These are phyloP conservation scores for Anolis carolinensis DNA, from an alignment of 2,113 vertebrate genomes.

Conservation along the genomic window DNA sequence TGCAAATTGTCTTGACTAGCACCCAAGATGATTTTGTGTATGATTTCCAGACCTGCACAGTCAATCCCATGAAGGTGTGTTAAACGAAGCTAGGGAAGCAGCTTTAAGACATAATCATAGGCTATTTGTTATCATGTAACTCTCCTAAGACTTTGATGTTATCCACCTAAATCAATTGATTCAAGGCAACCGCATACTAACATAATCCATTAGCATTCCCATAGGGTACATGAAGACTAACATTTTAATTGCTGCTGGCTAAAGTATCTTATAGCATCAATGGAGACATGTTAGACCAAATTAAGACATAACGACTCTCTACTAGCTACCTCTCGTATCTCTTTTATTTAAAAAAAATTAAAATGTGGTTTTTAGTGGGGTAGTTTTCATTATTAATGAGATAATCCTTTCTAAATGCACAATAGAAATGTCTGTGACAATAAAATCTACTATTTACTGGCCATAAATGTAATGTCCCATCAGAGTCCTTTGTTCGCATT, in stretches of 20 bases:
- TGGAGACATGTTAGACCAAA: slow-evolving; percentile 41
- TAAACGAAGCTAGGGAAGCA: background rate
- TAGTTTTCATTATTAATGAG: background rate
- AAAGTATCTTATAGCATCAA: slow-evolving; percentile 9
- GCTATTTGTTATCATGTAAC: background rate
- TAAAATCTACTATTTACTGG: background rate
- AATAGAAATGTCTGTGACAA: background rate
- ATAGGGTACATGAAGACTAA: background rate
- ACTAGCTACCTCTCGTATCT: background rate
- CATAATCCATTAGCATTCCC: slow-evolving; percentile 20
- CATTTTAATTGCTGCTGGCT: slow-evolving; percentile 21
- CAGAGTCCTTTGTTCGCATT: background rate
- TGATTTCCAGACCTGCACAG: too few relatives aligned
- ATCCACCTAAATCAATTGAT: slow-evolving; percentile 4
- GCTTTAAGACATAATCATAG: background rate
- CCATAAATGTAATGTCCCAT: background rate
- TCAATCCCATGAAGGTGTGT: too few relatives aligned
- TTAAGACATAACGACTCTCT: slow-evolving; percentile 17
- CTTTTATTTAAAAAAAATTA: too few relatives aligned
- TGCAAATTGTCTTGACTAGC: too few relatives aligned
- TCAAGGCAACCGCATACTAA: background rate
- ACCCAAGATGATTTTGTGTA: too few relatives aligned
- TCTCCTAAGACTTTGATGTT: background rate
- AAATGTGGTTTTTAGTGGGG: background rate
- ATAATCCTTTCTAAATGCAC: background rate